phyloP scores from a whole-genome alignment of 2,888 invertebrate species.

The Achlya flavicornis region DNA sequence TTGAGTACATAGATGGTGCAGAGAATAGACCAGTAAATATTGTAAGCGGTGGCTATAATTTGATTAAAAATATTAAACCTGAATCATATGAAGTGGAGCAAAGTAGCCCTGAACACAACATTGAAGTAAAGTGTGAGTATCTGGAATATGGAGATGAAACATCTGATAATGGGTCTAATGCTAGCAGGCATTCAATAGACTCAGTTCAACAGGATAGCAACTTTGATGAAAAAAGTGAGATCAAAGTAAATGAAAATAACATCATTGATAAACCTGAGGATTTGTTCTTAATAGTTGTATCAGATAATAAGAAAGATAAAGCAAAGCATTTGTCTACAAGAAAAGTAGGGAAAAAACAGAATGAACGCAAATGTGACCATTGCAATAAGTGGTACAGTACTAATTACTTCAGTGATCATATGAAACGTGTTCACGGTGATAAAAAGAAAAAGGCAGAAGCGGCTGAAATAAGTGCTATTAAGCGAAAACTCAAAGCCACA shows the following conservation, averaged over 20 bases:
- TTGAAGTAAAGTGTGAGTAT: not conserved
- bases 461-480: slow-evolving; percentile 6
- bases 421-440: slow-evolving; percentile 29
- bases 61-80: not conserved
- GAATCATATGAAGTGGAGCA: not conserved
- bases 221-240: not conserved
- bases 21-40: not conserved
- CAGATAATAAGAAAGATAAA: not conserved
- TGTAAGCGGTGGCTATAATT: not conserved
- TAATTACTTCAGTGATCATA: slow-evolving; percentile 34
- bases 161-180: not conserved
- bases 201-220: not conserved
- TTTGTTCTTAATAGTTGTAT: not conserved
- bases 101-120: not conserved
- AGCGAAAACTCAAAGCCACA: slow-evolving; percentile 6
- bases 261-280: not conserved
- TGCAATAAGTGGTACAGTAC: slow-evolving; percentile 6
- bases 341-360: not conserved
- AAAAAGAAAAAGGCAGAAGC: not conserved
- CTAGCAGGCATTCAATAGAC: not conserved
- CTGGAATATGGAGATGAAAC: not conserved
- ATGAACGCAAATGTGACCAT: not conserved
- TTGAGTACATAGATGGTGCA: not conserved
- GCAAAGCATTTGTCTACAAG: not conserved
- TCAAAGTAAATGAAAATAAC: not conserved